Conservation (phyloP, 2,888 invertebrate genomes). For the Ophraella communa region DNA sequence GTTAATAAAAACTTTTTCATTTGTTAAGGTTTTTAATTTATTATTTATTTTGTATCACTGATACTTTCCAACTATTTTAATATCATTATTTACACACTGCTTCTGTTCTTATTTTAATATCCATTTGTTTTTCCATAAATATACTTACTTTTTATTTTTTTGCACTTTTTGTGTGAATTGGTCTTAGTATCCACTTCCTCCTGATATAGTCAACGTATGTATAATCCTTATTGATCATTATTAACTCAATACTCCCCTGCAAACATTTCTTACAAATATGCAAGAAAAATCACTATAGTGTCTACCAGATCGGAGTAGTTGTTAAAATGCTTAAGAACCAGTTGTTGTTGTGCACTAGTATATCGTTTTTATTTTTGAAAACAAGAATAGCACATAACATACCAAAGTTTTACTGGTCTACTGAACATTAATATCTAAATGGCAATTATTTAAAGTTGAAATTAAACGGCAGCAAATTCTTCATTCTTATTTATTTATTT, state of each 20-base stretch:
- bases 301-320: neutral
- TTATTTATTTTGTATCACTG: too few species aligned
- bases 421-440: too few species aligned
- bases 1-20: too few species aligned
- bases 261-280: neutral
- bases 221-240: neutral
- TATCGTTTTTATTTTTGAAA: neutral
- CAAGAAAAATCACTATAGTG: slow-evolving; percentile 1
- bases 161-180: too few species aligned
- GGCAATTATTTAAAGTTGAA: neutral
- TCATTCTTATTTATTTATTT: neutral
- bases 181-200: too few species aligned
- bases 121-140: too few species aligned
- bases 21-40: too few species aligned
- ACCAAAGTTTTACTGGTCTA: neutral
- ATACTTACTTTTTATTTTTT: too few species aligned
- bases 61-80: too few species aligned
- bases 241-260: neutral
- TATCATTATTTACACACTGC: too few species aligned
- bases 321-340: slow-evolving; percentile 6
- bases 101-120: too few species aligned
- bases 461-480: neutral
- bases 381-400: neutral
- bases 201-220: too few species aligned
- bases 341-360: neutral